Conservation (phyloP, 2,797 vertebrate species). For the Liasis olivaceus region DNA sequence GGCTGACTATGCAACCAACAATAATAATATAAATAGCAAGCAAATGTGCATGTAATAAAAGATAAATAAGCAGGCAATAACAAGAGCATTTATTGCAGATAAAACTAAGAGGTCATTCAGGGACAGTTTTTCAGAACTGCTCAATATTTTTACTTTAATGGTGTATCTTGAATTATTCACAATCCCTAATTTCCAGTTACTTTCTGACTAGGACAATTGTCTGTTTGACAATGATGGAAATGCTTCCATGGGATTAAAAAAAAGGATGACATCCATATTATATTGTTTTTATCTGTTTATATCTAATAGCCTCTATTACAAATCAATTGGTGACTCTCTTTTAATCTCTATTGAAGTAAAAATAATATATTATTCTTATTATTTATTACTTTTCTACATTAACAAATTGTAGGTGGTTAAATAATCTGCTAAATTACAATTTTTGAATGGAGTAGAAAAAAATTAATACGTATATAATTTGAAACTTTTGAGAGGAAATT, state of each 20-base stretch:
- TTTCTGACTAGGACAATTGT: neutral
- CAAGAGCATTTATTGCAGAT: neutral
- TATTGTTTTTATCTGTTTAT: neutral
- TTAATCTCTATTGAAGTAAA: conserved; percentile 12
- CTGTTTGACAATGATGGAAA: neutral
- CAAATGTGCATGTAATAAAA: neutral
- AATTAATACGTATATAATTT: neutral
- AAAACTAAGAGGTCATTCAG: neutral
- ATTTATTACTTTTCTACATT: neutral
- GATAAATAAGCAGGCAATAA: neutral
- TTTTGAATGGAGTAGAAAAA: conserved; percentile 8
- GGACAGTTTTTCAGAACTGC: rapidly evolving
- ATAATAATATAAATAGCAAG: neutral
- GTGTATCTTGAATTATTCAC: conserved; percentile 1
- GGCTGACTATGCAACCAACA: no score
- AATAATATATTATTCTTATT: neutral
- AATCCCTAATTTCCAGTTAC: neutral
- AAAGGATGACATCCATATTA: no score
- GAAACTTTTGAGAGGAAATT: conserved; percentile 32
- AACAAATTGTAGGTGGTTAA: neutral
- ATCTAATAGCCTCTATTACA: neutral
- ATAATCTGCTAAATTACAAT: conserved; percentile 1
- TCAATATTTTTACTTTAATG: neutral
- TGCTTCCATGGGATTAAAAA: neutral
- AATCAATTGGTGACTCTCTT: neutral